Percentiles rank a stretch among this genome's conserved stretches.
Evolutionary conservation across 2,888 invertebrate species (phyloP).

Genomic region (Mellilla xanthometata): DNA sequence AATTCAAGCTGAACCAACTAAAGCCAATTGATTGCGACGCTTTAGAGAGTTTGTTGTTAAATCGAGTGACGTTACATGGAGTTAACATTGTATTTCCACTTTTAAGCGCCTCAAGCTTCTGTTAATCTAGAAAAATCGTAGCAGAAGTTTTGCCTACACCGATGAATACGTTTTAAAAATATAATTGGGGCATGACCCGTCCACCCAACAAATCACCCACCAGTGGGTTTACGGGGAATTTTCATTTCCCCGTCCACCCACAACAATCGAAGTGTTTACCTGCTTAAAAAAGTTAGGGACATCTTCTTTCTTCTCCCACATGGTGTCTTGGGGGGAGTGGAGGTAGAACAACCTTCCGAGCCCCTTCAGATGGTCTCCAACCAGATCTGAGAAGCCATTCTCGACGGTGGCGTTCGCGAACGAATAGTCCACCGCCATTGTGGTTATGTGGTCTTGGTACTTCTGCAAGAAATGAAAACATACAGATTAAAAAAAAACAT

Average conservation of each 20-base stretch:
- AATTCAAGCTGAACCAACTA: no score
- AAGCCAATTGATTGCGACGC: no score
- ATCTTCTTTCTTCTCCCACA: constrained; percentile 84
- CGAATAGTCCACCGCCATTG: constrained; percentile 56
- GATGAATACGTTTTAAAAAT: no score
- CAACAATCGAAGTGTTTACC: constrained; percentile 84
- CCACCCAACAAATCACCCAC: constrained; percentile 85
- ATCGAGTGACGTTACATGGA: no score
- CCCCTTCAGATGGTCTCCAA: constrained; percentile 69
- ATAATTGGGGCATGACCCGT: no score
- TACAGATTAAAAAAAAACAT: no score
- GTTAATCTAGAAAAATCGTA: no score
- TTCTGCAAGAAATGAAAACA: constrained; percentile 18
- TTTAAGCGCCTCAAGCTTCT: no score
- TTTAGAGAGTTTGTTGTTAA: no score
- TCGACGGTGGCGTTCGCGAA: constrained; percentile 59
- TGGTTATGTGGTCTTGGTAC: constrained; percentile 5
- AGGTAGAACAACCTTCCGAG: constrained; percentile 87
- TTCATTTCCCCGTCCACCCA: no score
- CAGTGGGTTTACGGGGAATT: constrained; percentile 88
- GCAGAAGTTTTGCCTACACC: no score
- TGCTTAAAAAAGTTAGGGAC: constrained; percentile 89
- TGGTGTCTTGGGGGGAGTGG: constrained; percentile 85
- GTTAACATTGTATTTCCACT: no score
- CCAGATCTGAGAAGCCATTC: constrained; percentile 52